Base-by-base conservation (phyloP, 1,140 invertebrate genomes). In the Diachasmimorpha longicaudata region DNA sequence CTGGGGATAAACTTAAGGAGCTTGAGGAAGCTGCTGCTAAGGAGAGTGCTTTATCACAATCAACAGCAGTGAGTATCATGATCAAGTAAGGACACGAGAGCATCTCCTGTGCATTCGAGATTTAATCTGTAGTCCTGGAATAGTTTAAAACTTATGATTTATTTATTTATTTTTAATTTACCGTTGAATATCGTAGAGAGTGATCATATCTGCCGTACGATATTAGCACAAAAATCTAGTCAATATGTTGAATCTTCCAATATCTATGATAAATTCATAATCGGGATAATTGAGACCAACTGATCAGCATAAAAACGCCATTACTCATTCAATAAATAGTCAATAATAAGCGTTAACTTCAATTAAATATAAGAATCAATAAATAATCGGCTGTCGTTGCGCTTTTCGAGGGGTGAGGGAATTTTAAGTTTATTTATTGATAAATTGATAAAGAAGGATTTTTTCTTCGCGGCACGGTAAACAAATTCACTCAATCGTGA, bases 1-100 rank as follows among this genome's bases (percentile, higher is more conserved):
- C 95, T 10, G 95, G 96, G 87, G 95, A 96, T 80, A 95, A 94
- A 86, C 90, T 92, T 75, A 92, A 93, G 78, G 91, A 92, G 78
- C 92, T 92, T 36, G 91, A 92, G 46, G 90, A 92, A 52, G 90
- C 91, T 13, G 90, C 91, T n/a, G 93, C 87, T 72, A 85, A 89
- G 48, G 81, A 88, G 72, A 77, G 84, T 72, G 77, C 85, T 31
- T 77, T 84, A 74, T 85, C 85, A 77, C 83, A 84, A 82, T 83
- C 85, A 48, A 82, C 83, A 68, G 80, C 84, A 83, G 88, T 89
- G 83, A 89, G 87, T 89, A 88, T 88, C 63, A 85, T 88, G 85
- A 88, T 88, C 73, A 87, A 88, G 82, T 88, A 86, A 88, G 84
- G 85, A 81, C 83, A 86, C 84, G 85, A 87, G 82, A 87, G 85